phyloP scores from a whole-genome alignment of 2,113 vertebrate species.

The Protobothrops flavoviridis region DNA sequence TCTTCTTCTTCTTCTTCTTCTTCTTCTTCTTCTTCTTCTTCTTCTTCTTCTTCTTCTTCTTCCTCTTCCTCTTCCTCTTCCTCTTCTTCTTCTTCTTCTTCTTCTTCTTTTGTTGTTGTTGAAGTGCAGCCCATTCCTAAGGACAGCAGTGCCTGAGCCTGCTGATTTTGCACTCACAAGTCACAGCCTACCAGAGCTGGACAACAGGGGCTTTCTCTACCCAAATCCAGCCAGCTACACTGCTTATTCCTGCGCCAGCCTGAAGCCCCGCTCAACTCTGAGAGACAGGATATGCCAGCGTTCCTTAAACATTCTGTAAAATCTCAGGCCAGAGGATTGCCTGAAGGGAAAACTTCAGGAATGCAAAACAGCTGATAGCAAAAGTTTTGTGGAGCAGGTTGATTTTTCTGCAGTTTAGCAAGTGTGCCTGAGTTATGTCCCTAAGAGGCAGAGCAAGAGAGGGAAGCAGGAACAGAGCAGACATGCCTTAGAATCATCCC shows the following conservation, averaged over 20 bases:
- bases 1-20: too few relatives aligned
- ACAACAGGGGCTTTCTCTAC: neutral
- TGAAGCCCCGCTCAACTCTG: neutral
- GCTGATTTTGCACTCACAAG: neutral
- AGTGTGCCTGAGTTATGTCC: neutral
- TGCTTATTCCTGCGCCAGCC: neutral
- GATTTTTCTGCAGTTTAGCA: neutral
- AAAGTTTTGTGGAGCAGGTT: neutral
- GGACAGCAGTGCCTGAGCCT: neutral
- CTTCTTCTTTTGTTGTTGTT: too few relatives aligned
- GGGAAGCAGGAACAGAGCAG: neutral
- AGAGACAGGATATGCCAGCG: neutral
- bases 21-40: too few relatives aligned
- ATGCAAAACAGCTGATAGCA: conserved; percentile 9
- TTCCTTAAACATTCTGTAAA: neutral
- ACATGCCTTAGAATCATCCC: neutral
- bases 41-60: too few relatives aligned
- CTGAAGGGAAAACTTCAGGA: conserved; percentile 41
- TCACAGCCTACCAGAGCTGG: neutral
- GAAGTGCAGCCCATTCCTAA: neutral
- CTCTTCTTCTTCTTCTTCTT: too few relatives aligned
- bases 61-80: too few relatives aligned
- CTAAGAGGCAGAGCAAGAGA: neutral
- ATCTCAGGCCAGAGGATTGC: neutral
- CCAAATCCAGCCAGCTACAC: neutral